Evolutionary conservation across 2,797 vertebrate genomes (phyloP).

Genomic region (Bradypodion pumilum): DNA sequence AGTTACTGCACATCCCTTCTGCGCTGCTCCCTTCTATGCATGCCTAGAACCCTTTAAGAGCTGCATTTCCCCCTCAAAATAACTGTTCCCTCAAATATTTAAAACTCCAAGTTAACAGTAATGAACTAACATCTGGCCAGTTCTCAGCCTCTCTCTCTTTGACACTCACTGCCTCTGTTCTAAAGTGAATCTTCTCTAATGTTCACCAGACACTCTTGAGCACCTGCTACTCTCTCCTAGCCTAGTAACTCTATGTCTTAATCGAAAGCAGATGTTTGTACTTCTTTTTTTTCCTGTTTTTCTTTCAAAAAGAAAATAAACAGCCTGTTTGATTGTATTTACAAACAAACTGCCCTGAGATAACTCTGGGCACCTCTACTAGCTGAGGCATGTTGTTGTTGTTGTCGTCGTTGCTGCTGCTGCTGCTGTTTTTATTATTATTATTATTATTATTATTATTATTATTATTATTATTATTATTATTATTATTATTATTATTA

Average conservation of each 20-base stretch:
- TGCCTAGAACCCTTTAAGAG: constrained; percentile 73
- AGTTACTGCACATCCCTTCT: too few species aligned
- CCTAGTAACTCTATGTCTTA: constrained; percentile 48
- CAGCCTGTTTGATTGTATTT: constrained; percentile 47
- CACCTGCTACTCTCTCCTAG: constrained; percentile 74
- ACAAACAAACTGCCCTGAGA: constrained; percentile 27
- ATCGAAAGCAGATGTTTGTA: constrained; percentile 64
- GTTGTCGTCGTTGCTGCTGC: too few species aligned
- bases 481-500: too few species aligned
- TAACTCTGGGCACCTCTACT: constrained; percentile 21
- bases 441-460: too few species aligned
- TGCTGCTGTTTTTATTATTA: too few species aligned
- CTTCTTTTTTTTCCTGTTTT: background rate
- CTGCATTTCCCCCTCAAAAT: constrained; percentile 74
- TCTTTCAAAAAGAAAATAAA: constrained; percentile 6
- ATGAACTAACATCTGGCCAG: constrained; percentile 76
- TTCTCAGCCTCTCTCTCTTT: constrained; percentile 63
- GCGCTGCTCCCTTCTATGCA: too few species aligned
- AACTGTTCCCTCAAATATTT: constrained; percentile 73
- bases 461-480: too few species aligned
- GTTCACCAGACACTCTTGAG: constrained; percentile 64
- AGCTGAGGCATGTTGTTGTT: too few species aligned
- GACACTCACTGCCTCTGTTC: constrained; percentile 64
- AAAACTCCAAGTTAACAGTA: constrained; percentile 71
- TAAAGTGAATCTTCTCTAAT: constrained; percentile 70